Evolutionary conservation across 2,797 vertebrate genomes (phyloP), one percentile per base, ranked within the genome.

Genomic region (Lateolabrax maculatus): DNA sequence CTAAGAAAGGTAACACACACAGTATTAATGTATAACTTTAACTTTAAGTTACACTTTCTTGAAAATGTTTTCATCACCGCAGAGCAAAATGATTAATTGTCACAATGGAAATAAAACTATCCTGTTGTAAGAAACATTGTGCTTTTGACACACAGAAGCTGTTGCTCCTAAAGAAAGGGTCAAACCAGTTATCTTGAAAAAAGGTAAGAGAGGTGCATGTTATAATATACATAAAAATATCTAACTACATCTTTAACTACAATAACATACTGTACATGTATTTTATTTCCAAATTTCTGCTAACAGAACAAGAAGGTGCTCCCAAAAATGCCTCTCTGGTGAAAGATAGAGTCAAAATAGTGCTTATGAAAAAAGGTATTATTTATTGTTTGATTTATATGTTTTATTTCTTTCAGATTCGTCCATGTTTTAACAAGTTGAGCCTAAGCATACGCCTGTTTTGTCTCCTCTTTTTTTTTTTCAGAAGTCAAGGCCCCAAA

Each of bases 301-400:
- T 60, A 2, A 64, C 62, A 91, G 87, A 86, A 77, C 60, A 57
- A 53, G 83, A 80, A 3, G 64, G 1, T 2, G 0, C 73, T 34
- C 34, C 64, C 21, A 90, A n/a, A 85, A 92, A 93, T 52, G 80
- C 8, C 12, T 70, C 91, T 61, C 51, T 90, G 31, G 83, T 79
- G 11, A 90, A 86, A 71, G 76, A 84, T 31, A 86, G 73, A 64
- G 78, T 89, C 49, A 91, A 87, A 84, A 71, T 86, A 58, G 88
- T 90, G 27, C 86, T 76, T 1, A 73, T 91, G 69, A 91, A 89
- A 78, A 92, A 79, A 81, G 87, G 92, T 93, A 62, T 21, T 27
- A 43, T 57, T 21, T 27, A 43, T 57, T 27, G 7, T 52, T 68
- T 39, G 1, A 10, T 29, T 56, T 66, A 23, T 25, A 13, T 57